These are phyloP conservation scores for Cephalopachus bancanus DNA, from an alignment of 2,797 vertebrate species.

Conservation along the genomic window DNA sequence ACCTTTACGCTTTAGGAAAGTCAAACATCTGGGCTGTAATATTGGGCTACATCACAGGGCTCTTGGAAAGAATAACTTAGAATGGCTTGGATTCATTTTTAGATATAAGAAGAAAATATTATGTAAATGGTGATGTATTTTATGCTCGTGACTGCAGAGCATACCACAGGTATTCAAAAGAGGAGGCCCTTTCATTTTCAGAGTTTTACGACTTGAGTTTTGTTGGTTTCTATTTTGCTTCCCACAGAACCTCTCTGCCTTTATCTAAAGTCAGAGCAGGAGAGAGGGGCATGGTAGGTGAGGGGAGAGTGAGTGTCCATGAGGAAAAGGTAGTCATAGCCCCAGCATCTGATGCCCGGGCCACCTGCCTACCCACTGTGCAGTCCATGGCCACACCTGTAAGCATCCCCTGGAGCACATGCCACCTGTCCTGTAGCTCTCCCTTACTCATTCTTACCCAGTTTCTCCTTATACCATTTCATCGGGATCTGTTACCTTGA, in stretches of 20 bases:
- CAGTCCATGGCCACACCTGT: not conserved
- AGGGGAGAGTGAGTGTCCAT: accelerated
- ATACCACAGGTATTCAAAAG: not conserved
- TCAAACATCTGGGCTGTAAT: not conserved
- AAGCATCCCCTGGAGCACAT: not conserved
- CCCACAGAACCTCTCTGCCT: not conserved
- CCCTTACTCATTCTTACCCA: not conserved
- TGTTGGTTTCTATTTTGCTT: not conserved
- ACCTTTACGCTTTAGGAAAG: not conserved
- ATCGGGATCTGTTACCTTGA: not conserved
- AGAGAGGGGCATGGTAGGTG: not conserved
- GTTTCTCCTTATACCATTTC: not conserved
- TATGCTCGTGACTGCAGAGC: not conserved
- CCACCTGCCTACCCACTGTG: not conserved
- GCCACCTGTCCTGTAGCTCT: not conserved
- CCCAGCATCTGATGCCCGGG: not conserved
- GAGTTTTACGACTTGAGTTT: not conserved
- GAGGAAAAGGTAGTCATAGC: not conserved
- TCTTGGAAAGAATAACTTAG: slow-evolving; percentile 14
- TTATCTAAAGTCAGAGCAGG: not conserved
- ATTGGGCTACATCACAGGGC: not conserved
- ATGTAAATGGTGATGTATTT: not conserved
- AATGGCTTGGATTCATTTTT: slow-evolving; percentile 26
- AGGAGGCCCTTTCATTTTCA: not conserved
- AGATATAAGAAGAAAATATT: slow-evolving; percentile 31